Evolutionary conservation across 2,797 vertebrate species (phyloP), one percentile per base, ranked within the genome.

Genomic region (Muscicapa striata): DNA sequence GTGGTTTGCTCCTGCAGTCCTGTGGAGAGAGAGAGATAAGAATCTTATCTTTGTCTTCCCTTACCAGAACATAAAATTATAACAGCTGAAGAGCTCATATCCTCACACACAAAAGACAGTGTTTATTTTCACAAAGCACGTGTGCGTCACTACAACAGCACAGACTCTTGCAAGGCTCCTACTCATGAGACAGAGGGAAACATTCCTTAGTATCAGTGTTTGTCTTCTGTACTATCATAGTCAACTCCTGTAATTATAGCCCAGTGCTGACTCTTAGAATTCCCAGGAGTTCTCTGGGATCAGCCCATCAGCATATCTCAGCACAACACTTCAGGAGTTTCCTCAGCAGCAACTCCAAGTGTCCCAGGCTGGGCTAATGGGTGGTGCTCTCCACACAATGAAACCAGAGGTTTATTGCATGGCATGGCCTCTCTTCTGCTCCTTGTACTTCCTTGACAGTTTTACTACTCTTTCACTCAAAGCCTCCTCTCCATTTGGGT

Each of bases 1-100:
- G 76, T 98, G 98, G 72, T 97, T 97, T 13, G 98, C 98, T 57
- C 99, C 99, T 41, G 99, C 98, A 54, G 97, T 98, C 99, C 99
- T 99, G 27, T 5, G 30, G 32, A 80, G 29, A 57, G 13, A 57
- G 13, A 62, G 8, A 67, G 13, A 86, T 6, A 92, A 84, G 32
- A 30, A 82, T 6, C 13, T 92, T 40, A 87, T 30, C 29, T 89
- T 62, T 55, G 16, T 48, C 18, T 69, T 75, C 61, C 26, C 32
- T 36, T 48, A 26, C 46, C 5, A 10, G 30, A 87, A 41, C 13
- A 21, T 20, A 52, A 64, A 85, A 66, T 38, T 49, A 10, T 57
- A 81, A 40, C 7, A 63, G 29, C 3, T 29, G 22, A 51, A 73
- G 40, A 51, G 49, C 27, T 74, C 30, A 49, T 46, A 59, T 16